Evolutionary conservation across 1,140 invertebrate genomes (phyloP).

Genomic region (Leptinotarsa defecta): DNA sequence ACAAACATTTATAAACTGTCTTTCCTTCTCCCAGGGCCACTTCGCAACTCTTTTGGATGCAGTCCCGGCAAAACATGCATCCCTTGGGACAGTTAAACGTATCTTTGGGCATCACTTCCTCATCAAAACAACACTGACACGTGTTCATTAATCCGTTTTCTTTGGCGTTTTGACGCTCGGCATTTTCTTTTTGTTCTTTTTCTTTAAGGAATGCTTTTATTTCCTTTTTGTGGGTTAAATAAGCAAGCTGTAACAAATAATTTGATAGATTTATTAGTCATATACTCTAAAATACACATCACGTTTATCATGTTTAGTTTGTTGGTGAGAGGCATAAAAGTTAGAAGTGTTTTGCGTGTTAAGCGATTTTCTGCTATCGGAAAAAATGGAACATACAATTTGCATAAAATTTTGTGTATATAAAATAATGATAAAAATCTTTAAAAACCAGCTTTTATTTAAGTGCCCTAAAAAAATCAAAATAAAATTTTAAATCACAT

Average conservation of each 20-base stretch:
- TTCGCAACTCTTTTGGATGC: slow-evolving; percentile 60
- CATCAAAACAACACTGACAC: slow-evolving; percentile 67
- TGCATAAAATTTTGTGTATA: too few species aligned
- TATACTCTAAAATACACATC: too few species aligned
- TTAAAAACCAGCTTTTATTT: too few species aligned
- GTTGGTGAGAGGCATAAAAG: too few species aligned
- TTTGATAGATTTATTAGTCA: too few species aligned
- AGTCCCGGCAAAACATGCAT: slow-evolving; percentile 66
- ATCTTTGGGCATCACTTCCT: slow-evolving; percentile 65
- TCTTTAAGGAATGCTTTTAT: slow-evolving; percentile 50
- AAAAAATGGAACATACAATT: too few species aligned
- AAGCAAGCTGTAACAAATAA: slow-evolving; percentile 55
- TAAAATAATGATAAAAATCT: too few species aligned
- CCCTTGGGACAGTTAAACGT: slow-evolving; percentile 61
- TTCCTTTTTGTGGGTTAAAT: slow-evolving; percentile 57
- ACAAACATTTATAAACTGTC: slow-evolving; percentile 58
- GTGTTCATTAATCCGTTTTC: slow-evolving; percentile 43
- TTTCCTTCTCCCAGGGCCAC: slow-evolving; percentile 62
- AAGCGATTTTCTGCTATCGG: too few species aligned
- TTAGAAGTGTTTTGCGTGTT: too few species aligned
- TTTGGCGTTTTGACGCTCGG: slow-evolving; percentile 51
- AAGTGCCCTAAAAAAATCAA: too few species aligned
- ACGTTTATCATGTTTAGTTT: too few species aligned
- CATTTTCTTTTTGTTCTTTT: slow-evolving; percentile 39
- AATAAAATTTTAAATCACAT: too few species aligned